Base-by-base conservation (phyloP, 2,113 vertebrate species). In the Mastomys coucha region DNA sequence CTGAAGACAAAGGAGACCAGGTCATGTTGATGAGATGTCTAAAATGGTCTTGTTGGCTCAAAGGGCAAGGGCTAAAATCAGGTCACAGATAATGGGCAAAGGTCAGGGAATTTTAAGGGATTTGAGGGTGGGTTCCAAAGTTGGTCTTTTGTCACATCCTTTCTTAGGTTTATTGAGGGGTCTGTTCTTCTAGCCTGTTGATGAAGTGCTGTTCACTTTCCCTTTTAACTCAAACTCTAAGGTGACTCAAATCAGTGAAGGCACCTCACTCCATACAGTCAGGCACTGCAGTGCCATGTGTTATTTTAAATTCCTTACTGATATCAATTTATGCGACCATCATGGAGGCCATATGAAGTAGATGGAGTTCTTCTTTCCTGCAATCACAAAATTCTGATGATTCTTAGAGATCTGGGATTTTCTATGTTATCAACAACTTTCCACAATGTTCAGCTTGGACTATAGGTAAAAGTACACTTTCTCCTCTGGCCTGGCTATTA, bases 401-500 rank as follows among this genome's bases (percentile, higher is more conserved):
- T 89, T 96, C 97, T 87, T 93, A 94, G 93, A 96, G 82, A 95
- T 70, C 78, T 75, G 42, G 67, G 42, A 53, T 72, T 89, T 36
- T 78, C 85, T 80, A 56, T 39, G 42, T 88, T 89, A 70, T 80
- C 95, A 78, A 69, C 42, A 63, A 49, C 69, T 94, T 86, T 91
- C 92, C 49, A 93, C 82, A 95, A 49, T 87, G 94, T 89, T 87
- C 87, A 69, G 28, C 76, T 65, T 93, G 42, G 51, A 60, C 93
- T 98, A 87, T 78, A 81, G 86, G 93, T 28, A 93, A 93, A 90
- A 97, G 88, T 92, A 31, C 53, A 73, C 77, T 82, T 93, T 96
- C n/a, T 11, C 33, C 75, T 96, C 51, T 91, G 89, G 58, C 17
- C 16, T 8, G 85, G 76, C 94, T 56, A 97, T 93, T 39, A 39